Evolutionary conservation across 2,113 vertebrate genomes (phyloP), one percentile per base, ranked within the genome.

Genomic region (Budorcas taxicolor): DNA sequence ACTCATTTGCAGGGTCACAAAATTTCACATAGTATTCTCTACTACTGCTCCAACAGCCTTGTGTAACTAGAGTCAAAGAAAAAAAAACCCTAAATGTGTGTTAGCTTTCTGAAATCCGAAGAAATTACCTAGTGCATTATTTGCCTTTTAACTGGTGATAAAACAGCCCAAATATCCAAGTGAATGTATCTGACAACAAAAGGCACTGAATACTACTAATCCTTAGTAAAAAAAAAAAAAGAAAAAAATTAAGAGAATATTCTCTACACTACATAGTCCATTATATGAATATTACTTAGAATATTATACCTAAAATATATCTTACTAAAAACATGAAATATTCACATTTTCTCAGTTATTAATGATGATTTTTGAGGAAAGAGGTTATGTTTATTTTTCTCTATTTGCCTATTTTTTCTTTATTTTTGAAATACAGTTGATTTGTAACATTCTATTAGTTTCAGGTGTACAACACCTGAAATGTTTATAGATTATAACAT

Each of bases 271-370:
- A 80, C 13, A 83, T 33, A 36, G 14, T 0, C 27, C 45, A 91
- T 33, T 81, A 23, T 50, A 67, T 33, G 10, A 60, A 29, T 78
- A 88, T 43, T 83, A 81, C 3, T 40, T 83, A 52, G 31, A 86
- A 90, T 82, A 91, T 86, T 95, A 91, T 31, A 95, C 9, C 50
- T 36, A 13, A 95, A 87, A 7, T 58, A 62, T 43, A 86, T 84
- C 36, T 91, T 95, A 89, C 55, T 94, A 89, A 97, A 93, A 95
- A 83, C 7, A 60, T n/a, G 52, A 81, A 89, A 76, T 64, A 91
- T 33, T 91, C 16, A 89, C 5, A 82, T 84, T 87, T 91, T 50
- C 47, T 94, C 14, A 45, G 7, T 93, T 87, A 78, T 13, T 52
- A 87, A 5, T 33, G 11, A 91, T 33, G 78, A 36, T 27, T 83